Percentiles rank a stretch among this genome's conserved stretches.
Conservation (phyloP, 2,113 vertebrate species). For the Vireo altiloquus region DNA sequence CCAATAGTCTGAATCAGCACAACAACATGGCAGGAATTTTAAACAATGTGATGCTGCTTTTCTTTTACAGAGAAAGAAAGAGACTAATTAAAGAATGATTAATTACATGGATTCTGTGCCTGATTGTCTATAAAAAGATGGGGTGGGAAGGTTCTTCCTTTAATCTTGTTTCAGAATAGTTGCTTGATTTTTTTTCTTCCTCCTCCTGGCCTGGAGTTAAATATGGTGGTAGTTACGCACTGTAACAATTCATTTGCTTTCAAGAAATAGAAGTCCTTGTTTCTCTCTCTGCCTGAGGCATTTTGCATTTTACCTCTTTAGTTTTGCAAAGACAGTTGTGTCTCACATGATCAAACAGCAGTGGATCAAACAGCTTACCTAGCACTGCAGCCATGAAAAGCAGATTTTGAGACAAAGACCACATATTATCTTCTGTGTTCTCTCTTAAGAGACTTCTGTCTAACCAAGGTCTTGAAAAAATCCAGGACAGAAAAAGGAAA, state of each 20-base stretch:
- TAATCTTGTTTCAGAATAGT: slow-evolving; percentile 27
- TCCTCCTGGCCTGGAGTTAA: slow-evolving; percentile 23
- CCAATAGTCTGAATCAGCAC: background rate
- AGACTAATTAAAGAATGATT: slow-evolving; percentile 48
- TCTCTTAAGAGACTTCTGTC: background rate
- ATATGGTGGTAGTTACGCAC: slow-evolving; percentile 1
- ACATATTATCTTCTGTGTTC: background rate
- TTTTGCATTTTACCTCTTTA: slow-evolving; percentile 44
- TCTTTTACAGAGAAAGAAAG: slow-evolving; percentile 8
- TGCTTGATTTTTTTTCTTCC: background rate
- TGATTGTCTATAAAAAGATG: slow-evolving; percentile 15
- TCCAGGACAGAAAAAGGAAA: background rate
- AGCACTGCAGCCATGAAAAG: background rate
- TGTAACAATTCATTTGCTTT: slow-evolving; percentile 40
- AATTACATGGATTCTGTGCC: slow-evolving; percentile 27
- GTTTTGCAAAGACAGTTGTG: slow-evolving; percentile 27
- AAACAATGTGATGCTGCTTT: slow-evolving; percentile 9
- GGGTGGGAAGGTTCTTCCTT: slow-evolving; percentile 23
- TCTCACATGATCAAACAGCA: slow-evolving; percentile 37
- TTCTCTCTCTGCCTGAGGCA: slow-evolving; percentile 15
- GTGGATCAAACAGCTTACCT: slow-evolving; percentile 38
- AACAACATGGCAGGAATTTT: slow-evolving; percentile 47
- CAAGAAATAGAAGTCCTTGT: slow-evolving; percentile 27
- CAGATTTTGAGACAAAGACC: slow-evolving; percentile 24
- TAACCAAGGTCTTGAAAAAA: slow-evolving; percentile 1